phyloP scores from a whole-genome alignment of 2,113 vertebrate genomes.

The Chaenocephalus aceratus region DNA sequence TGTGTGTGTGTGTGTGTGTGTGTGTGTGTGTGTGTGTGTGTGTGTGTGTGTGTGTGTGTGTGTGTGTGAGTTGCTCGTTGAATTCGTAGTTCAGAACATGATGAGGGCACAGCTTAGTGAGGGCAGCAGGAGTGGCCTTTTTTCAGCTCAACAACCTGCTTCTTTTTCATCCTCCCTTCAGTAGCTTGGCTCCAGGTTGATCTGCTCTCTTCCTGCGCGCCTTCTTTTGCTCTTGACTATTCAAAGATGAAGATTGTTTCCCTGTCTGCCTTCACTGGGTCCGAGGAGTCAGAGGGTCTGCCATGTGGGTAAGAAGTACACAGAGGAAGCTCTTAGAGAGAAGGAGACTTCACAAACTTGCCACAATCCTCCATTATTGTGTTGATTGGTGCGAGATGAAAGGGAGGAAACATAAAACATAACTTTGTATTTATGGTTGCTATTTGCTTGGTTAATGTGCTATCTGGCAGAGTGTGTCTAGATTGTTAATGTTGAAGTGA shows the following conservation, averaged over 20 bases:
- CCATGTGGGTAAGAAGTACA: slow-evolving; percentile 59
- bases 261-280: slow-evolving; percentile 17
- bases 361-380: slow-evolving; percentile 9
- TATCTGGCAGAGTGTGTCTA: slow-evolving; percentile 44
- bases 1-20: neutral
- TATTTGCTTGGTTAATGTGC: slow-evolving; percentile 60
- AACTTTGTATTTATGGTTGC: slow-evolving; percentile 26
- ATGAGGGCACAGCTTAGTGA: slow-evolving; percentile 67
- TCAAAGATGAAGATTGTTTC: slow-evolving; percentile 42
- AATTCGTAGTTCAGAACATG: slow-evolving; percentile 63
- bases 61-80: slow-evolving; percentile 51
- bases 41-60: slow-evolving; percentile 48
- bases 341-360: slow-evolving; percentile 23
- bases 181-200: slow-evolving; percentile 43
- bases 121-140: slow-evolving; percentile 63
- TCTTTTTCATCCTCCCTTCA: slow-evolving; percentile 60
- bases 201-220: slow-evolving; percentile 31
- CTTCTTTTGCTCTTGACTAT: slow-evolving; percentile 26
- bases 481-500: slow-evolving; percentile 50
- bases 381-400: slow-evolving; percentile 8
- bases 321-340: slow-evolving; percentile 30
- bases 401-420: slow-evolving; percentile 14
- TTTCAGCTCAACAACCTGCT: slow-evolving; percentile 44
- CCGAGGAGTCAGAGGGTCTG: slow-evolving; percentile 51
- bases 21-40: slow-evolving; percentile 66